Conservation (phyloP, 2,888 invertebrate genomes). For the Papilio demoleus region DNA sequence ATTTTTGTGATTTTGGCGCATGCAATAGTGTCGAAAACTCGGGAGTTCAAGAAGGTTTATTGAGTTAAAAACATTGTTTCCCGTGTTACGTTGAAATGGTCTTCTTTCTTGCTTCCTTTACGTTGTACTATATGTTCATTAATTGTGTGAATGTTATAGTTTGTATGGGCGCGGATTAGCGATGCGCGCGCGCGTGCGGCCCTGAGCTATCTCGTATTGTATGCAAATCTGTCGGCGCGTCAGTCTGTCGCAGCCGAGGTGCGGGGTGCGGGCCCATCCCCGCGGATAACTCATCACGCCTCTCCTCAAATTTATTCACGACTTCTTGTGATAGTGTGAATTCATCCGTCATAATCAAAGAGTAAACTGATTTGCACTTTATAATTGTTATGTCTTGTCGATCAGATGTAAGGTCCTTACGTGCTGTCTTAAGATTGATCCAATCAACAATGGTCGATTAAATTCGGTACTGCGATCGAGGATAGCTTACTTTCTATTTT, state of each 20-base stretch:
- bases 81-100: too few relatives aligned
- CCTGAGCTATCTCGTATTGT: constrained; percentile 79
- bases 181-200: constrained; percentile 74
- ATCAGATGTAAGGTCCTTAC: too few relatives aligned
- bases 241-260: constrained; percentile 48
- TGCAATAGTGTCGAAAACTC: too few relatives aligned
- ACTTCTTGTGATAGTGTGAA: constrained; percentile 7
- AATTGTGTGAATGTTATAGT: constrained; percentile 69
- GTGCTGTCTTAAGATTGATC: too few relatives aligned
- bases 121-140: constrained; percentile 49
- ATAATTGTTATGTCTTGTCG: background rate
- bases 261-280: constrained; percentile 29
- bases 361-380: too few relatives aligned
- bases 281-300: constrained; percentile 18
- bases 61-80: background rate
- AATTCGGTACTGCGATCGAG: too few relatives aligned
- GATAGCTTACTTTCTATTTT: background rate
- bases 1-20: too few relatives aligned
- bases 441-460: too few relatives aligned
- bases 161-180: constrained; percentile 74
- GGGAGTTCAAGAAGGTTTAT: too few relatives aligned
- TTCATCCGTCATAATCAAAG: too few relatives aligned
- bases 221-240: constrained; percentile 76
- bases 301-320: constrained; percentile 20
- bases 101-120: background rate